Evolutionary conservation across 2,888 invertebrate species (phyloP).

Genomic region (Philereme vetulata): DNA sequence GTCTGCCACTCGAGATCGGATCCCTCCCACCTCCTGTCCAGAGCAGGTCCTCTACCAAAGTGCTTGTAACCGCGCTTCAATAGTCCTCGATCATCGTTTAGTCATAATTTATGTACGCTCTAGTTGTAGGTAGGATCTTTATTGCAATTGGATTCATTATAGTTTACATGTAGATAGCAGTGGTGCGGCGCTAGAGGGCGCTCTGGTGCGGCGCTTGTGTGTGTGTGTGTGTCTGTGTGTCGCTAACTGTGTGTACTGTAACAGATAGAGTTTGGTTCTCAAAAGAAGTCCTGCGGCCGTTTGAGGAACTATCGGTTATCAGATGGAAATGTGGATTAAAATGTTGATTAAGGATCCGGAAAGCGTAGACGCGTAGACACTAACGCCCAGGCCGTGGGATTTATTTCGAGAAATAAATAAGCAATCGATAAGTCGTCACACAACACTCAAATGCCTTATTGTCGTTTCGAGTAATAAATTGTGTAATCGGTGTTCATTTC

Average conservation of each 20-base stretch:
- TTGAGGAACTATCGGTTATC: too few species aligned
- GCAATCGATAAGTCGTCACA: too few species aligned
- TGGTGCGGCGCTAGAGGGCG: constrained; percentile 33
- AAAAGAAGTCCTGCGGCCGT: too few species aligned
- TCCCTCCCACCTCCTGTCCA: constrained; percentile 9
- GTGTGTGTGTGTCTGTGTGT: constrained; percentile 39
- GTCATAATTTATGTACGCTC: constrained; percentile 34
- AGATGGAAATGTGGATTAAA: too few species aligned
- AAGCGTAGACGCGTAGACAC: too few species aligned
- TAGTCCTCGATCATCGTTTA: constrained; percentile 30
- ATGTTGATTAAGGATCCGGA: too few species aligned
- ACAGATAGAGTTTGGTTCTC: not conserved
- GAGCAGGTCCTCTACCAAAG: constrained; percentile 43
- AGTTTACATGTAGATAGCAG: constrained; percentile 2
- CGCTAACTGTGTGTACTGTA: constrained; percentile 39
- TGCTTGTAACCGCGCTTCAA: constrained; percentile 33
- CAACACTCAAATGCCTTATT: too few species aligned
- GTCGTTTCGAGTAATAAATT: too few species aligned
- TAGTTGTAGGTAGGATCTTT: constrained; percentile 42
- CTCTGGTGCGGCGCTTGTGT: constrained; percentile 30
- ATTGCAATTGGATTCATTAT: constrained; percentile 18
- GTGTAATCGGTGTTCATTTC: too few species aligned
- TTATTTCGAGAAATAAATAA: too few species aligned
- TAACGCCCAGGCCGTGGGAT: too few species aligned
- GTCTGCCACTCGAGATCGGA: not conserved